Percentiles rank a stretch among this genome's conserved stretches.
Conservation (phyloP, 2,888 invertebrate genomes). For the Macrosoma leucophasiata region DNA sequence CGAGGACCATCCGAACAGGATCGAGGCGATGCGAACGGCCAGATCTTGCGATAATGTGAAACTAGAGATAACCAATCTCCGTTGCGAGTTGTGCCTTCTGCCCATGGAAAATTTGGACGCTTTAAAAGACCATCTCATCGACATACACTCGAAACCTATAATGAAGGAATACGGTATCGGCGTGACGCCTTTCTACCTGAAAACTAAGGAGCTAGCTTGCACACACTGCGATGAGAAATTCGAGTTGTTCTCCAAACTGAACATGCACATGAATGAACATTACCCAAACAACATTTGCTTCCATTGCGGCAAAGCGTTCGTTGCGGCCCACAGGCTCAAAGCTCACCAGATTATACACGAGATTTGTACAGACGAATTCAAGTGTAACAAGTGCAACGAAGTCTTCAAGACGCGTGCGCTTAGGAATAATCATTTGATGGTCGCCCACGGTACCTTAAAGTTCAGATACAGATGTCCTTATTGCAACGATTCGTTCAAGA, state of each 20-base stretch:
- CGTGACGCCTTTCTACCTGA: constrained; percentile 46
- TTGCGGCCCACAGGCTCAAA: constrained; percentile 43
- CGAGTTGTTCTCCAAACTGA: constrained; percentile 50
- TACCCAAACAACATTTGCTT: constrained; percentile 59
- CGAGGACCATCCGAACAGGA: constrained; percentile 40
- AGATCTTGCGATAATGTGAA: constrained; percentile 43
- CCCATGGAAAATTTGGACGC: constrained; percentile 36
- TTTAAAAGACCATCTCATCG: constrained; percentile 46
- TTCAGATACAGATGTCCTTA: constrained; percentile 45
- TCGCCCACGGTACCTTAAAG: constrained; percentile 40
- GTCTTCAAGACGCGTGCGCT: constrained; percentile 38
- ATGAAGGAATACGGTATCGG: constrained; percentile 42
- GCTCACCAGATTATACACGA: constrained; percentile 49
- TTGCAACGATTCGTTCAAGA: constrained; percentile 51
- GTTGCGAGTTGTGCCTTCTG: constrained; percentile 46
- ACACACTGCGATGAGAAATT: constrained; percentile 46
- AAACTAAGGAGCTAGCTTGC: constrained; percentile 42
- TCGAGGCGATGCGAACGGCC: constrained; percentile 42
- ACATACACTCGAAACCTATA: constrained; percentile 44
- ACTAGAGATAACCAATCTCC: constrained; percentile 49
- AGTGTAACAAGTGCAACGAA: constrained; percentile 49
- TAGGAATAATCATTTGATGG: constrained; percentile 41
- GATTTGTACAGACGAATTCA: constrained; percentile 28
- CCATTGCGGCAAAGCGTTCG: constrained; percentile 57
- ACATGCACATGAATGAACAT: constrained; percentile 58